Evolutionary conservation across 1,140 invertebrate genomes (phyloP), one percentile per base, ranked within the genome.

Genomic region (Bicyclus anynana): DNA sequence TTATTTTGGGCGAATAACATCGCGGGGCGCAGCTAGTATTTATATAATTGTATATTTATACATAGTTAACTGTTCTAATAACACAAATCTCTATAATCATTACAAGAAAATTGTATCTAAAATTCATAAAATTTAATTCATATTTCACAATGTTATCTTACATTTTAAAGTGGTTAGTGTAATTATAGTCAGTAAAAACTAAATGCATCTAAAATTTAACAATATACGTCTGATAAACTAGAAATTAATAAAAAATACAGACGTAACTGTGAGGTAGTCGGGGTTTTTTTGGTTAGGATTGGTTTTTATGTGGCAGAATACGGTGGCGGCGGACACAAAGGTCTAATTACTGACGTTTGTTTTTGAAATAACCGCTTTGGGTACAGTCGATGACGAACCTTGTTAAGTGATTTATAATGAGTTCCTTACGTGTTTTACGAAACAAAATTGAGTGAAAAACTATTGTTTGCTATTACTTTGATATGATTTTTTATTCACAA

Each of bases 311-410:
- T 5, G 51, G 44, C 60, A 53, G 63, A 62, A 57, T 58, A 72
- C 59, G 61, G 66, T 69, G 63, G 59, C 54, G 72, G 77, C 72
- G 69, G 76, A 67, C 54, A 69, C 62, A 66, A 60, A 62, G 67
- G 72, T 71, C 74, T 87, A 87, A 87, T 87, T 84, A 87, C 61
- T 67, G 69, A 69, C 75, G 80, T 87, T 87, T 84, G 81, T 87
- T 84, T 87, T 87, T 80, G 73, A 77, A 79, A 84, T 79, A 70
- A 73, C 74, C 75, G 72, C 71, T 62, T 44, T 63, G 18, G 59
- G 73, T 76, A 80, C 71, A 67, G 52, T 69, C 71, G 57, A 37
- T 59, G 62, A 68, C 64, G 66, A 59, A 77, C 66, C 58, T 52
- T 27, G 48, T 69, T 61, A 59, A 58, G 38, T 53, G 46, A 51